These are phyloP conservation scores for Apis mellifera DNA, from an alignment of 1,140 invertebrate genomes.

Conservation along the genomic window Amel_HAv3.1 CM009946.2:1524001-1524500, in stretches of 20 bases:
- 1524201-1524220: neutral
- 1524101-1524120: neutral
- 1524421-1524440: neutral
- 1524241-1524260: neutral
- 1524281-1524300: neutral
- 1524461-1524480: neutral
- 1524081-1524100: slow-evolving; percentile 15
- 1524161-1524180: neutral
- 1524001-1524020: slow-evolving; percentile 6
- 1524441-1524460: neutral
- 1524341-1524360: neutral
- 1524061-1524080: slow-evolving; percentile 8
- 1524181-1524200: neutral
- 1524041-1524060: slow-evolving; percentile 31
- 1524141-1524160: neutral
- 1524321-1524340: neutral
- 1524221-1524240: neutral
- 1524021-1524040: slow-evolving; percentile 33
- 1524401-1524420: neutral
- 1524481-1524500: neutral
- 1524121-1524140: slow-evolving; percentile 12
- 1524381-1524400: neutral
- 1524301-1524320: neutral
- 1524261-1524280: neutral
- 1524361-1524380: slow-evolving; percentile 25